These are phyloP conservation scores for Nematolebias whitei DNA, from an alignment of 2,113 vertebrate species.

Conservation along the genomic window DNA sequence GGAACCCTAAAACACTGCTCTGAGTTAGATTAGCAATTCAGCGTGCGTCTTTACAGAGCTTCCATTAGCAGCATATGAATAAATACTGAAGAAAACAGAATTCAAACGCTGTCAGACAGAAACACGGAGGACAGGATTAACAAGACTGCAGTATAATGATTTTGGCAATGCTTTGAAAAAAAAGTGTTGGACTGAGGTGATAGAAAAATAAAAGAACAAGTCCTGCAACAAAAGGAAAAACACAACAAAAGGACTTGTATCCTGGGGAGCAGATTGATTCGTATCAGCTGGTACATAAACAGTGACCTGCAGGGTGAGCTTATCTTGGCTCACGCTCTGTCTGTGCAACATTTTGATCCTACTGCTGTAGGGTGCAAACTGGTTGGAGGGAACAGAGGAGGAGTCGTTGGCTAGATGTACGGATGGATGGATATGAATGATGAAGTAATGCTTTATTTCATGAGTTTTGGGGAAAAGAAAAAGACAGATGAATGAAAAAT, in stretches of 20 bases:
- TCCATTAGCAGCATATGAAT: not conserved
- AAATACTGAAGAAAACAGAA: constrained; percentile 21
- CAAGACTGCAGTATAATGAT: constrained; percentile 36
- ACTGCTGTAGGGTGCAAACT: constrained; percentile 56
- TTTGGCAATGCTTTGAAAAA: constrained; percentile 42
- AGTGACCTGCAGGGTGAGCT: constrained; percentile 70
- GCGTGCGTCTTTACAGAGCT: not conserved
- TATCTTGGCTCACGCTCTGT: constrained; percentile 70
- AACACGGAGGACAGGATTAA: constrained; percentile 25
- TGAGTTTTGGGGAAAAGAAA: constrained; percentile 23
- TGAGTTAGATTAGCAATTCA: constrained; percentile 15
- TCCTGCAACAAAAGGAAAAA: constrained; percentile 47
- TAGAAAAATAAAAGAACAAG: constrained; percentile 49
- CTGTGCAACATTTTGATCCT: constrained; percentile 67
- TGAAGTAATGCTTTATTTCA: constrained; percentile 17
- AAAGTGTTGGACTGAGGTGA: constrained; percentile 44
- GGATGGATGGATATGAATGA: constrained; percentile 29
- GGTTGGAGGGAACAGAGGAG: constrained; percentile 30
- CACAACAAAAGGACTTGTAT: constrained; percentile 65
- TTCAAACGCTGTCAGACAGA: constrained; percentile 28
- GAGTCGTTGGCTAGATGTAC: constrained; percentile 34
- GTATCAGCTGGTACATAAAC: constrained; percentile 75
- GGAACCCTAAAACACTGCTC: constrained; percentile 23
- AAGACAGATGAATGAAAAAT: constrained; percentile 9
- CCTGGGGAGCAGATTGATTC: constrained; percentile 71